These are phyloP conservation scores for Hirudo medicinalis DNA, from an alignment of 1,140 invertebrate genomes.

Conservation along the genomic window DNA sequence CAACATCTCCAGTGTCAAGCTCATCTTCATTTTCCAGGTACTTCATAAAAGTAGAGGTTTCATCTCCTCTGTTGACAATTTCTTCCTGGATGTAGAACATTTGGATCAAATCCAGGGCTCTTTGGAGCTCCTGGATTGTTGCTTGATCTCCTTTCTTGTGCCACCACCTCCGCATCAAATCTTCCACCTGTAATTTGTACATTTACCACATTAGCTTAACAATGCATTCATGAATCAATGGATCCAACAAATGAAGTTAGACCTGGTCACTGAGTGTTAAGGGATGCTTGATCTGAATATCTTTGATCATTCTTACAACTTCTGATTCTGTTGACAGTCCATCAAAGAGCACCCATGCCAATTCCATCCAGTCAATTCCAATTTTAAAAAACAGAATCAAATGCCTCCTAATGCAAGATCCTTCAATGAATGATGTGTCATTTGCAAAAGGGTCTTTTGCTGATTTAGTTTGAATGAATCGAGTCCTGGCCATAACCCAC, in stretches of 20 bases:
- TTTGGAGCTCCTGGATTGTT: slow-evolving; percentile 22
- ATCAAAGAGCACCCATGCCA: slow-evolving; percentile 23
- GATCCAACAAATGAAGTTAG: neutral
- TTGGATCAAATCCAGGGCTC: slow-evolving; percentile 19
- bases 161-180: slow-evolving; percentile 24
- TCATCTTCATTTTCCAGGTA: slow-evolving; percentile 15
- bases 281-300: slow-evolving; percentile 20
- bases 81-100: slow-evolving; percentile 21
- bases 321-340: slow-evolving; percentile 19
- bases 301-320: slow-evolving; percentile 21
- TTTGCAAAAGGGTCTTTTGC: neutral
- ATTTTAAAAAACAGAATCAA: slow-evolving; percentile 23
- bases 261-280: slow-evolving; percentile 16
- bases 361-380: slow-evolving; percentile 22
- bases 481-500: slow-evolving; percentile 23
- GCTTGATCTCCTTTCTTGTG: slow-evolving; percentile 20
- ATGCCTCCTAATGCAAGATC: neutral
- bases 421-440: neutral
- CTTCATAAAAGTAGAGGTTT: neutral
- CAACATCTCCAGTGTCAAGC: slow-evolving; percentile 17
- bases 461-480: slow-evolving; percentile 11
- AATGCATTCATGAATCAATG: neutral
- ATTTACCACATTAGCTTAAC: neutral
- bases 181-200: slow-evolving; percentile 13
- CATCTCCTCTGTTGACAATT: neutral